Evolutionary conservation across 2,888 invertebrate species (phyloP).

Genomic region (Pristionchus japonicus): DNA sequence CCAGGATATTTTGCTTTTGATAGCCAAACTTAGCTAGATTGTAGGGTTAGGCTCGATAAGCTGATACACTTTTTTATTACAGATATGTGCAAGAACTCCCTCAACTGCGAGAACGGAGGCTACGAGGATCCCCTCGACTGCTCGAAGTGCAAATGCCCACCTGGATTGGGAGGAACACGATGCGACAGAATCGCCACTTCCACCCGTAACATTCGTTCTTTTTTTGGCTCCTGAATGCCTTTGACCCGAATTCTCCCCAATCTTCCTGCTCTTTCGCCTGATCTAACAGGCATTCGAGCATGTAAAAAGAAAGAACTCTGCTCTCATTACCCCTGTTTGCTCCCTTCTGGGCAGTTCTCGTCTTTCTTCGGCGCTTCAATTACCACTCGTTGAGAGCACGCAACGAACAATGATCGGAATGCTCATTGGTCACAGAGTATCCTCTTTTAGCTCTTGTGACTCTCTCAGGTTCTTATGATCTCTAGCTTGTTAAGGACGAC

Average conservation of each 20-base stretch:
- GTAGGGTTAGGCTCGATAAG: no score
- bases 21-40: no score
- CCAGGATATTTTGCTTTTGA: no score
- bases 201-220: not conserved
- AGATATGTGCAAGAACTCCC: conserved; percentile 58
- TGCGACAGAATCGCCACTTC: conserved; percentile 53
- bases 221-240: not conserved
- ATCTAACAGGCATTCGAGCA: no score
- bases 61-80: not conserved
- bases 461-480: not conserved
- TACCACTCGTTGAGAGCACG: not conserved
- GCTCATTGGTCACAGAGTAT: not conserved
- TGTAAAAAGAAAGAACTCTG: no score
- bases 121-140: conserved; percentile 64
- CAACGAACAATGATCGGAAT: not conserved
- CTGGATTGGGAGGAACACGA: conserved; percentile 57
- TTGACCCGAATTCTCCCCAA: no score
- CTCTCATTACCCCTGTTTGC: not conserved
- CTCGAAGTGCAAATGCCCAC: conserved; percentile 59
- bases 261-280: no score
- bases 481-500: not conserved
- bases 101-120: conserved; percentile 60
- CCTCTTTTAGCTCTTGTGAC: no score
- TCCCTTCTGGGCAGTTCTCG: not conserved
- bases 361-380: not conserved